Evolutionary conservation across 2,113 vertebrate species (phyloP), one percentile per base, ranked within the genome.

Genomic region (Laterallus jamaicensis): DNA sequence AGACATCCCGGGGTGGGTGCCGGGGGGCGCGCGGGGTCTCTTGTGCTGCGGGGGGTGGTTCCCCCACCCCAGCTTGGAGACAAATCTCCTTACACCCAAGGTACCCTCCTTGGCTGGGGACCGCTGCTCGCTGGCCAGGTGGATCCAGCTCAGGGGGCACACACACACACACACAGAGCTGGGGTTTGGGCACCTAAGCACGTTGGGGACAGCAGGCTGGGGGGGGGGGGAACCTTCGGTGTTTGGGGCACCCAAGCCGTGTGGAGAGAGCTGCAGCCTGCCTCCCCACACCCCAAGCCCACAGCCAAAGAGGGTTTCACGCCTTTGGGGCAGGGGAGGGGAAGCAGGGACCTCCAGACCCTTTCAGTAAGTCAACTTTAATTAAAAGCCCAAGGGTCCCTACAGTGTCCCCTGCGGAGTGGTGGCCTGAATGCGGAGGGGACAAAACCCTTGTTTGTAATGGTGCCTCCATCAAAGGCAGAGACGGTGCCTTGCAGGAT

Each of bases 321-420:
- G 80, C 77, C 82, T 64, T 86, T 52, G 52, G 69, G 49, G 35
- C 37, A 39, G 54, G 19, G 47, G 86, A 64, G 59, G 31, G 25
- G 58, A 40, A 14, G 50, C 78, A 70, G 93, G 75, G 80, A 52
- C 83, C 47, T 84, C 62, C 54, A 90, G 74, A 91, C 56, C 52
- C 52, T 44, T 92, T 71, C 86, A 90, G 35, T 95, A 96, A 97
- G 95, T 96, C 90, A 95, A 96, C 73, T 97, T 97, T 94, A 95
- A 96, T 96, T 95, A 95, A 96, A 95, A 96, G 47, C 64, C 39
- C 6, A 22, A 95, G 82, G 89, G 83, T 90, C 60, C 91, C 69
- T 70, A 66, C 6, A 1, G 82, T 86, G 86, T 92, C 58, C 82
- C 82, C 85, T 82, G 74, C 69, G 2, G 19, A 93, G 70, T 1